A percentile compares a stretch with the other conserved stretches of the same genome.
These are phyloP conservation scores for Caenorhabditis tropicalis DNA, from an alignment of 1,140 invertebrate species.

Conservation along the genomic window DNA sequence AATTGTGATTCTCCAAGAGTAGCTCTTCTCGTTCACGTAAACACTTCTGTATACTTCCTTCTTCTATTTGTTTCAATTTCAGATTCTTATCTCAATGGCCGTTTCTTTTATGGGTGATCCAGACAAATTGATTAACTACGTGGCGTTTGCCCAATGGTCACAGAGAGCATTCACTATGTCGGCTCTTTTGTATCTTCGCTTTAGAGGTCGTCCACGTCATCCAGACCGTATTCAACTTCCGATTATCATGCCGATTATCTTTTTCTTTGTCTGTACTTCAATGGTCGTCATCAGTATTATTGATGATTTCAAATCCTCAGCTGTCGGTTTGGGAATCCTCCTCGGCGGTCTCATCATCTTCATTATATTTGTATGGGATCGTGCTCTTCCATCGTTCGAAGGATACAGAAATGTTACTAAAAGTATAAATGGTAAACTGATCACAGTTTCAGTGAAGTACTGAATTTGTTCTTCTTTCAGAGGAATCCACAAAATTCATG, in stretches of 20 bases:
- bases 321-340: conserved; percentile 45
- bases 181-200: conserved; percentile 46
- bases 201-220: conserved; percentile 41
- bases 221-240: conserved; percentile 51
- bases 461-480: conserved; percentile 3
- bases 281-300: conserved; percentile 50
- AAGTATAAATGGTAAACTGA: conserved; percentile 30
- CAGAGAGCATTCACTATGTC: conserved; percentile 48
- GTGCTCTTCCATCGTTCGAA: not conserved
- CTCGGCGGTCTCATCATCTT: conserved; percentile 46
- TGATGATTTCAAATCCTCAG: conserved; percentile 42
- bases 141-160: conserved; percentile 48
- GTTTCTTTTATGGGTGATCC: conserved; percentile 55
- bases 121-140: conserved; percentile 51
- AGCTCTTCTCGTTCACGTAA: conserved; percentile 55
- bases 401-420: not conserved
- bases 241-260: conserved; percentile 55
- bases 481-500: conserved; percentile 41
- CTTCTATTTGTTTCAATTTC: not conserved
- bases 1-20: conserved; percentile 54
- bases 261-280: conserved; percentile 52
- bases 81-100: conserved; percentile 52
- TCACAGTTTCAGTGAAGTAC: not conserved
- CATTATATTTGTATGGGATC: conserved; percentile 45
- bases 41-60: not conserved